Conservation (phyloP, 2,888 invertebrate genomes). For the Aproaerema taeniolella region DNA sequence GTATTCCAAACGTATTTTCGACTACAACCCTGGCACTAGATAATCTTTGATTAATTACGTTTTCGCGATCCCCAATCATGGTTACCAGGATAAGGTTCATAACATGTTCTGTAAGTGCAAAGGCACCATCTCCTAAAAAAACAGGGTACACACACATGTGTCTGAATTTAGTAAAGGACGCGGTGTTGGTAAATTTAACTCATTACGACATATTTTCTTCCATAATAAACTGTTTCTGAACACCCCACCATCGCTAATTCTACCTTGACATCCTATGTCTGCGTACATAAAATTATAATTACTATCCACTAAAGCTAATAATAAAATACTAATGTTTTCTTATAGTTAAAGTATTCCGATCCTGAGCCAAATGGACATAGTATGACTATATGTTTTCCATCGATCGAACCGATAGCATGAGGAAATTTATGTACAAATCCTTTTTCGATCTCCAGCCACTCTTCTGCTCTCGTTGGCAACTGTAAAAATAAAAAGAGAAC, state of each 20-base stretch:
- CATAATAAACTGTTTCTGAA: slow-evolving; percentile 15
- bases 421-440: slow-evolving; percentile 13
- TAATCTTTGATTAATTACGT: neutral
- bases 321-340: slow-evolving; percentile 25
- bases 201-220: slow-evolving; percentile 17
- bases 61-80: slow-evolving; percentile 9
- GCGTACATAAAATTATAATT: slow-evolving; percentile 30
- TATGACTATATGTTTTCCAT: slow-evolving; percentile 23
- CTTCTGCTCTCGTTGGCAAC: slow-evolving; percentile 11
- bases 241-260: slow-evolving; percentile 17
- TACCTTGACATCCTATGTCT: slow-evolving; percentile 17
- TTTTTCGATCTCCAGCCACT: slow-evolving; percentile 10
- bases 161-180: slow-evolving; percentile 19
- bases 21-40: slow-evolving; percentile 14
- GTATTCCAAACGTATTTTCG: slow-evolving; percentile 17
- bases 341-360: slow-evolving; percentile 26
- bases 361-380: slow-evolving; percentile 22
- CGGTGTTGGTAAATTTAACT: slow-evolving; percentile 23
- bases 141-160: no score
- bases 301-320: slow-evolving; percentile 32
- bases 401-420: slow-evolving; percentile 18
- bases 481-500: slow-evolving; percentile 5
- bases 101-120: no score
- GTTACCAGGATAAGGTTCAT: slow-evolving; percentile 17
- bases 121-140: slow-evolving; percentile 19